Conservation (phyloP, 2,113 vertebrate genomes). For the Protobothrops flavoviridis region DNA sequence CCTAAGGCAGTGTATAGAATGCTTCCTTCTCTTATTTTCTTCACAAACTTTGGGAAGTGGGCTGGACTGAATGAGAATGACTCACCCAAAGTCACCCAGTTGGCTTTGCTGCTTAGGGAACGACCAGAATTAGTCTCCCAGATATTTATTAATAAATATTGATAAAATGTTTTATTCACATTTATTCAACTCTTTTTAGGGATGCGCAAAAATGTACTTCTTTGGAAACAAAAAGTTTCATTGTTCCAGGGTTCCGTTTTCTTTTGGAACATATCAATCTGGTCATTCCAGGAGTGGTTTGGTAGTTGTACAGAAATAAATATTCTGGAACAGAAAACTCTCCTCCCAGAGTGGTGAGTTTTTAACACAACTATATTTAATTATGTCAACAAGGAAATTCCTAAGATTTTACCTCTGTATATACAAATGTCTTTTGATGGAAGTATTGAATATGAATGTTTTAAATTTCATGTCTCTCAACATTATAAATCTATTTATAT, state of each 20-base stretch:
- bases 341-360: neutral
- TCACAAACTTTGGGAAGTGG: neutral
- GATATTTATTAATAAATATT: neutral
- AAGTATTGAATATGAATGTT: neutral
- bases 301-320: neutral
- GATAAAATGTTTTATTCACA: neutral
- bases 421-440: neutral
- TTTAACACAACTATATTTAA: neutral
- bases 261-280: neutral
- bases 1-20: neutral
- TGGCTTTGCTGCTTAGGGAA: neutral
- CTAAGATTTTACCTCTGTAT: neutral
- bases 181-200: neutral
- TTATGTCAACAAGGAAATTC: neutral
- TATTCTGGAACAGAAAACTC: neutral
- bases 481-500: neutral
- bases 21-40: neutral
- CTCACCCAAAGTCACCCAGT: neutral
- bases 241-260: neutral
- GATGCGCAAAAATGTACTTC: neutral
- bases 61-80: neutral
- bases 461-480: neutral
- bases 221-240: neutral
- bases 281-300: neutral
- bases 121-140: neutral